Percentiles rank a stretch among this genome's conserved stretches.
Conservation (phyloP, 2,888 invertebrate species). For the Diarsia dahlii region DNA sequence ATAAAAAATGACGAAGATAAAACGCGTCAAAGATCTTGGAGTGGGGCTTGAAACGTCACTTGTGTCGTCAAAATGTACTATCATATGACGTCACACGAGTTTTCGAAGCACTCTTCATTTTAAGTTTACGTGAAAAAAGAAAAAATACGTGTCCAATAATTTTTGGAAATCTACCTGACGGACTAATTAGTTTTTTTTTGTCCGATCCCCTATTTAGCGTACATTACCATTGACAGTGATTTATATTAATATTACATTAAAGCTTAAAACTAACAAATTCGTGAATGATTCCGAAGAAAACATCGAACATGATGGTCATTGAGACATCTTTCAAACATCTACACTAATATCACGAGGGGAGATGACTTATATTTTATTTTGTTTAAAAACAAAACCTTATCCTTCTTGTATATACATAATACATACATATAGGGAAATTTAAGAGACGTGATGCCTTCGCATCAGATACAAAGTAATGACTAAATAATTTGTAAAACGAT, state of each 20-base stretch:
- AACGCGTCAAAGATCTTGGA: no score
- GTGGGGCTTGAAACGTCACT: no score
- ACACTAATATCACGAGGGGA: slow-evolving; percentile 87
- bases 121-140: no score
- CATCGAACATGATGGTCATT: slow-evolving; percentile 73
- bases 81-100: no score
- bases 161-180: no score
- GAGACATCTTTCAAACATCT: slow-evolving; percentile 77
- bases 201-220: no score
- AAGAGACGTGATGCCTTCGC: slow-evolving; percentile 52
- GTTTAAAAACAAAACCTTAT: slow-evolving; percentile 63
- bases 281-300: slow-evolving; percentile 80
- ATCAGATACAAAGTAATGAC: slow-evolving; percentile 59
- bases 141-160: no score
- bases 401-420: slow-evolving; percentile 57
- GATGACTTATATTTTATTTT: slow-evolving; percentile 76
- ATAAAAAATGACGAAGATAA: no score
- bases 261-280: slow-evolving; percentile 87
- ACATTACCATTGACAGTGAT: slow-evolving; percentile 50
- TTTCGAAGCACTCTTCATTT: no score
- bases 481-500: slow-evolving; percentile 45
- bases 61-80: no score
- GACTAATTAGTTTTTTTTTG: no score
- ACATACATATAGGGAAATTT: slow-evolving; percentile 55
- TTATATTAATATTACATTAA: slow-evolving; percentile 76